Evolutionary conservation across 1,140 invertebrate species (phyloP), one percentile per base, ranked within the genome.

Genomic region (Branchinecta lindahli): DNA sequence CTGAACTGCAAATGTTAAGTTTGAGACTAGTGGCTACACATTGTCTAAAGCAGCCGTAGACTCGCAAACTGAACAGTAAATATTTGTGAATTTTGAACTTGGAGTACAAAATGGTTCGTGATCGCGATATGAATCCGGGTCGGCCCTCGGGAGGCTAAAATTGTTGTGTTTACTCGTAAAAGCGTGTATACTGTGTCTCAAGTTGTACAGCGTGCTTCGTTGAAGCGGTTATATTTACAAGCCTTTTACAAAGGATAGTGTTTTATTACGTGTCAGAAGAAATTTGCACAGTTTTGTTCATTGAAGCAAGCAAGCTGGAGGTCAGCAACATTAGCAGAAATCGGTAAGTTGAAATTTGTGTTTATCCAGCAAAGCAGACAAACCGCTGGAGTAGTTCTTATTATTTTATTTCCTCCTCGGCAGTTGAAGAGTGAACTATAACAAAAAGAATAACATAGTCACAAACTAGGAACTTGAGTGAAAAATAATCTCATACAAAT

Each of bases 21-120:
- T 61, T 61, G 52, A 61, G 18, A 20, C 18, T 61, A 20, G 52
- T 61, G 12, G 52, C 52, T 61, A 61, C 52, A 61, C 52, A 61
- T 61, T 61, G 52, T 61, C 18, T 61, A 61, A 61, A 61, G 52
- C 52, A 61, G 52, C 52, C 52, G 18, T 61, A 61, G 52, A 61
- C 18, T 61, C 12, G 33, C 33, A 33, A 33, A 1, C 5, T 33
- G 33, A 33, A 33, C 33, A 33, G 33, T 33, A 33, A 33, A 33
- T 33, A 33, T 33, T 33, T 33, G 33, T 33, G 33, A 33, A 1
- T 33, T 33, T 33, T 33, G 33, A 33, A 33, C 33, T 33, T 33
- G 33, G 5, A 61, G 52, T 61, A 61, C 52, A 61, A 61, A 61
- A 61, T 61, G 52, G 52, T 61, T 61, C 52, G 52, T 61, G 52